Evolutionary conservation across 2,113 vertebrate species (phyloP).

Genomic region (Halichoerus grypus): DNA sequence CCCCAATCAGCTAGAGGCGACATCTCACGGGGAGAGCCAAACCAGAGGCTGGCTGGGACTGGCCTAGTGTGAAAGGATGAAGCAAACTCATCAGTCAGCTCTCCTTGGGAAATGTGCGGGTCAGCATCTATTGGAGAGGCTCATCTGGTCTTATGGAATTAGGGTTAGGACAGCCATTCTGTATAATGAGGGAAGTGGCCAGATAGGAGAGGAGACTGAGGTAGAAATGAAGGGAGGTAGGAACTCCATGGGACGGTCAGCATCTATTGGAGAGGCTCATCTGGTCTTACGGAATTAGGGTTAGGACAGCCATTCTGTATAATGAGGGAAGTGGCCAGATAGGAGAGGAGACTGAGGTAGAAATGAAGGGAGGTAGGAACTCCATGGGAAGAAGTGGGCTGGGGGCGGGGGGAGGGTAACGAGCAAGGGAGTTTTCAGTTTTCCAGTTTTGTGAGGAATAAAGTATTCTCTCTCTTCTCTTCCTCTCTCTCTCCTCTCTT

Average conservation of each 20-base stretch:
- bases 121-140: neutral
- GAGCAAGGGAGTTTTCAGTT: neutral
- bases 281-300: neutral
- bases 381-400: neutral
- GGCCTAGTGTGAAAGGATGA: neutral
- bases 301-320: neutral
- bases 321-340: neutral
- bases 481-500: neutral
- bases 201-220: neutral
- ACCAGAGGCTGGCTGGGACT: neutral
- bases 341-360: neutral
- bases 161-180: neutral
- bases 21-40: neutral
- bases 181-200: neutral
- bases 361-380: neutral
- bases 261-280: neutral
- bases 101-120: neutral
- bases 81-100: neutral
- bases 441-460: neutral
- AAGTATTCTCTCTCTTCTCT: fast-evolving
- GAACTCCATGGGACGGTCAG: neutral
- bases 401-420: too few species aligned
- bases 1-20: neutral
- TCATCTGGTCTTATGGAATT: neutral
- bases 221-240: neutral